phyloP scores from a whole-genome alignment of 2,113 vertebrate species.

The Varanus salvator region DNA sequence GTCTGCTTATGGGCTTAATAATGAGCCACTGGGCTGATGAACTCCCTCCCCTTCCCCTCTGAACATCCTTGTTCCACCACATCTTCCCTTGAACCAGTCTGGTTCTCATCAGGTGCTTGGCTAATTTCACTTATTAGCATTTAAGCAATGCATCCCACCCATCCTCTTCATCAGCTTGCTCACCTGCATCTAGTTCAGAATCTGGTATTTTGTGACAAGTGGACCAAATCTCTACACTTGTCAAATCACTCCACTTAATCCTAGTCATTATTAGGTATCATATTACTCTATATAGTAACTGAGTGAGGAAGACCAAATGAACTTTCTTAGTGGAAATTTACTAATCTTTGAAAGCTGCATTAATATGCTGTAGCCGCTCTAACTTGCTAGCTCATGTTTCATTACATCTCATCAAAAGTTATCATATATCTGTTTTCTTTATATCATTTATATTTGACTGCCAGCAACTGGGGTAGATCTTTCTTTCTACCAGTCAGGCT shows the following conservation, averaged over 20 bases:
- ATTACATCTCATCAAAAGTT: constrained; percentile 43
- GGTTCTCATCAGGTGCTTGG: no score
- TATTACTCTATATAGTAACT: background rate
- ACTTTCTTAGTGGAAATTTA: constrained; percentile 26
- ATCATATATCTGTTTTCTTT: constrained; percentile 46
- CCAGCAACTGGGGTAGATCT: constrained; percentile 38
- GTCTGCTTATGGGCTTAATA: no score
- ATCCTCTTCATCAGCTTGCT: no score
- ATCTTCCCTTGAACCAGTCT: no score
- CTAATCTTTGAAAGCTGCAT: constrained; percentile 23
- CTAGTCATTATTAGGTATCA: background rate
- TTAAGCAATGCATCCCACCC: no score
- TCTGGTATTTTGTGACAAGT: no score
- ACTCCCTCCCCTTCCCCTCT: no score
- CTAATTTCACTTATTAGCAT: no score
- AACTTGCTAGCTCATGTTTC: constrained; percentile 28
- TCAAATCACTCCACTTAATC: background rate
- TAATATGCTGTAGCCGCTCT: constrained; percentile 24
- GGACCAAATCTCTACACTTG: background rate
- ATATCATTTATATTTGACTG: constrained; percentile 46
- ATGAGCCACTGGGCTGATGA: no score
- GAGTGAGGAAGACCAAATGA: background rate
- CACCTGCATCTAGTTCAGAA: no score
- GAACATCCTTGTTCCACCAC: no score
- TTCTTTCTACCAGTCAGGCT: constrained; percentile 41